Evolutionary conservation across 2,888 invertebrate species (phyloP), one percentile per base, ranked within the genome.

Genomic region (Apotomis betuletana): DNA sequence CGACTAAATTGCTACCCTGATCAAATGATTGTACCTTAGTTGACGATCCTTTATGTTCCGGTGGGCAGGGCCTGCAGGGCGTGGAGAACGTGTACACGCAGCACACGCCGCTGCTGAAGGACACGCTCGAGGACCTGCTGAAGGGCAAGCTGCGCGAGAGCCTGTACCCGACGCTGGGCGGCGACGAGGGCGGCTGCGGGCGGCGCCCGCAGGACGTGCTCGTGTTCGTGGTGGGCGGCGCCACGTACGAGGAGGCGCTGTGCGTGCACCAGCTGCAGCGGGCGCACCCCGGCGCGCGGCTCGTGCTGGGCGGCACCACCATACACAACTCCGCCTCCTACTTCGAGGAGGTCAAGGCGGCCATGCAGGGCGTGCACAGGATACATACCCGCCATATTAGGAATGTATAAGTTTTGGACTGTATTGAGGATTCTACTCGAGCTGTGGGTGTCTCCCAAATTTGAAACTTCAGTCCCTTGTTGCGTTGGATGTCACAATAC

Each of bases 81-180:
- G 99, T 99, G 0, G 99, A 99, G 87, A 99, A 99, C 90, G 98
- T 99, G 75, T 99, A 99, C 91, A 99, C 99, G 0, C 99, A 99
- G 85, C 99, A 99, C 89, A 96, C 96, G n/a, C 99, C 99, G 0
- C 93, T 98, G 38, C 89, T 99, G 5, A 96, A 96, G 80, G 97
- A 98, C 84, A 96, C 97, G 0, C 86, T 99, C 0, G 99, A 99
- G 81, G 98, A 98, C 84, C 92, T 99, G 0, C 95, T 97, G 51
- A 98, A 97, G 85, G 98, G 98, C 1, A 96, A 96, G 81, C 94
- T 99, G n/a, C 95, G 96, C 71, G 98, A 98, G 80, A 95, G 96
- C 74, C 90, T 95, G 4, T 99, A 97, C 90, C 99, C 99, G 0
- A 96, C 96, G 76, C 93, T 98, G 15, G 97, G 97, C 51, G 94